These are phyloP conservation scores for Agrotis segetum DNA, from an alignment of 2,888 invertebrate species.

Conservation along the genomic window DNA sequence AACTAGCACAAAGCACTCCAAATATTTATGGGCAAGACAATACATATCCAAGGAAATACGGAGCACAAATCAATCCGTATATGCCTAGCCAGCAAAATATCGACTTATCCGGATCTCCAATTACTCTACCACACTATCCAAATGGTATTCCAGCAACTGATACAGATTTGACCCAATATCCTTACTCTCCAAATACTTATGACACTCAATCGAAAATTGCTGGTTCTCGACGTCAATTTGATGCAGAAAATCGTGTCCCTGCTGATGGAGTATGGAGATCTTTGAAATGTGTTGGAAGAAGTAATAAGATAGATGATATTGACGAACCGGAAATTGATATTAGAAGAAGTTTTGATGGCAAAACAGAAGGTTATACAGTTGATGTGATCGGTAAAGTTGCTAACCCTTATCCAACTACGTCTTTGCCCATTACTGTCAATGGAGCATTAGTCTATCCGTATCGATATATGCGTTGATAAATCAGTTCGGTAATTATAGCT, in stretches of 20 bases:
- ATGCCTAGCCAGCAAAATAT: background rate
- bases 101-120: background rate
- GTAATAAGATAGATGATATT: constrained; percentile 6
- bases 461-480: constrained; percentile 27
- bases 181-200: background rate
- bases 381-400: background rate
- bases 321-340: constrained; percentile 29
- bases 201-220: constrained; percentile 1
- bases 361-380: background rate
- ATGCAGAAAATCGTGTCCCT: constrained; percentile 1
- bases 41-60: background rate
- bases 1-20: background rate
- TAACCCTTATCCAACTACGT: background rate
- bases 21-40: background rate
- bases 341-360: constrained; percentile 1
- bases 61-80: constrained; percentile 4
- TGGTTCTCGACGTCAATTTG: background rate
- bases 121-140: constrained; percentile 12
- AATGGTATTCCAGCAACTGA: constrained; percentile 11
- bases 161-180: constrained; percentile 1
- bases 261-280: constrained; percentile 36
- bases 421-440: constrained; percentile 24
- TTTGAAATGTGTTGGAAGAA: constrained; percentile 49
- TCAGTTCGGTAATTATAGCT: constrained; percentile 20
- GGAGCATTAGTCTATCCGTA: constrained; percentile 38